phyloP scores from a whole-genome alignment of 2,113 vertebrate genomes.

The Agapornis roseicollis region DNA sequence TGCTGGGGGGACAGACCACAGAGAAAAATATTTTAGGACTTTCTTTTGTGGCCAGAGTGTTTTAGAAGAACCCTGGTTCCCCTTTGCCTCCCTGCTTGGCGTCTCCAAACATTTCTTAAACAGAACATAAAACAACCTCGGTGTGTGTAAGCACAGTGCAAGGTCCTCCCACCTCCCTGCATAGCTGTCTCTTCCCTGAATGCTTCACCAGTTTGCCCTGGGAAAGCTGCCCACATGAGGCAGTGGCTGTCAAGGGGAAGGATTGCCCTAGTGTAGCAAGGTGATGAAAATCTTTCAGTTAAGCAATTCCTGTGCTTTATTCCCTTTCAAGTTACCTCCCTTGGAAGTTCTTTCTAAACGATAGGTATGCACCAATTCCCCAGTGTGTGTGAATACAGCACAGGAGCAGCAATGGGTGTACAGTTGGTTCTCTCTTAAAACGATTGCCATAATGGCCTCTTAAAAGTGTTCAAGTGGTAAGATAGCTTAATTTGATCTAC shows the following conservation, averaged over 20 bases:
- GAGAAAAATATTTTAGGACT: background rate
- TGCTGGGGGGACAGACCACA: background rate
- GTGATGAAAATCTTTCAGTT: background rate
- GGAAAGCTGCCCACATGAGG: background rate
- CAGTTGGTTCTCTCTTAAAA: background rate
- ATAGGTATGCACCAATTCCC: no score
- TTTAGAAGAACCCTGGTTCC: slow-evolving; percentile 2
- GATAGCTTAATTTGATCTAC: background rate
- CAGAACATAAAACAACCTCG: background rate
- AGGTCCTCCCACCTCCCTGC: background rate
- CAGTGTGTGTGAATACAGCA: rapidly evolving
- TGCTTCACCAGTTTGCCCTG: background rate
- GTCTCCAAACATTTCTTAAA: background rate
- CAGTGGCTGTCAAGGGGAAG: rapidly evolving
- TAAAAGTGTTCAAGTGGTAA: background rate
- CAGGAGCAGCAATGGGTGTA: background rate
- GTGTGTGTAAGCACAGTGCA: rapidly evolving
- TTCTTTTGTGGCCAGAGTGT: background rate
- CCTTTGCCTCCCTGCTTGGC: background rate
- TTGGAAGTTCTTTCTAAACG: background rate
- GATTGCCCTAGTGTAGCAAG: background rate
- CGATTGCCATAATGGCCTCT: background rate
- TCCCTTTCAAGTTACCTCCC: background rate
- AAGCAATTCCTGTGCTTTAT: background rate
- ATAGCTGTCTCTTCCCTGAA: background rate